Evolutionary conservation across 2,113 vertebrate genomes (phyloP).

Genomic region (Microcebus lehilahytsara): DNA sequence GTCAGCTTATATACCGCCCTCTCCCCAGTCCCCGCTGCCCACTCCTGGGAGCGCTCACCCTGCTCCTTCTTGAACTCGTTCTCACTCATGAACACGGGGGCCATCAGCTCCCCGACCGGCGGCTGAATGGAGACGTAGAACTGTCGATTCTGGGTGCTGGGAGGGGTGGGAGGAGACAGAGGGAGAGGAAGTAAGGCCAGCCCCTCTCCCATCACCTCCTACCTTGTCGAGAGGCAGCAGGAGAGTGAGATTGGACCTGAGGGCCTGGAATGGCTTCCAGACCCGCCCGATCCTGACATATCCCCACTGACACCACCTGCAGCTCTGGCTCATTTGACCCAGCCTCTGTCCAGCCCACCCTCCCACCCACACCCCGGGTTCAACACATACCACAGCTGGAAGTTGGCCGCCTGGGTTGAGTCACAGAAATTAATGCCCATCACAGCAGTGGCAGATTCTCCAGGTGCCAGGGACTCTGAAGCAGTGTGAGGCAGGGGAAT

Average conservation of each 20-base stretch:
- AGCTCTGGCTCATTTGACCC: neutral
- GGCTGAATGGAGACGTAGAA: slow-evolving; percentile 98
- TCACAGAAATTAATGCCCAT: slow-evolving; percentile 99
- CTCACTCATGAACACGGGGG: slow-evolving; percentile 95
- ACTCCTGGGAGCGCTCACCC: slow-evolving; percentile 84
- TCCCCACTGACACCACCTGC: neutral
- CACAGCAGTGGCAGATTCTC: slow-evolving; percentile 86
- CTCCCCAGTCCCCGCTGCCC: accelerated
- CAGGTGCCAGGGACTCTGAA: slow-evolving; percentile 90
- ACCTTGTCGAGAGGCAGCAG: neutral
- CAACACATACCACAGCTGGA: slow-evolving; percentile 94
- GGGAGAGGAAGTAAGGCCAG: neutral
- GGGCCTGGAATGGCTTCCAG: neutral
- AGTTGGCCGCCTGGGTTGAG: slow-evolving; percentile 97
- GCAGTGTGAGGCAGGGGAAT: neutral
- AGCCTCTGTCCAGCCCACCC: neutral
- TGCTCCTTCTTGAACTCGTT: slow-evolving; percentile 98
- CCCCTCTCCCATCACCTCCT: neutral
- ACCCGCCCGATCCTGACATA: no score
- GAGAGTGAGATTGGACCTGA: neutral
- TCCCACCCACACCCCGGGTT: accelerated
- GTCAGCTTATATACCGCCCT: neutral
- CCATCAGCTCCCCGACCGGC: slow-evolving; percentile 96
- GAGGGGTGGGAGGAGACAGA: slow-evolving; percentile 17
- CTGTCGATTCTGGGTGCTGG: slow-evolving; percentile 93